Percentiles rank a stretch among this genome's conserved stretches.
These are phyloP conservation scores for Tautogolabrus adspersus DNA, from an alignment of 2,113 vertebrate species.

Conservation along the genomic window DNA sequence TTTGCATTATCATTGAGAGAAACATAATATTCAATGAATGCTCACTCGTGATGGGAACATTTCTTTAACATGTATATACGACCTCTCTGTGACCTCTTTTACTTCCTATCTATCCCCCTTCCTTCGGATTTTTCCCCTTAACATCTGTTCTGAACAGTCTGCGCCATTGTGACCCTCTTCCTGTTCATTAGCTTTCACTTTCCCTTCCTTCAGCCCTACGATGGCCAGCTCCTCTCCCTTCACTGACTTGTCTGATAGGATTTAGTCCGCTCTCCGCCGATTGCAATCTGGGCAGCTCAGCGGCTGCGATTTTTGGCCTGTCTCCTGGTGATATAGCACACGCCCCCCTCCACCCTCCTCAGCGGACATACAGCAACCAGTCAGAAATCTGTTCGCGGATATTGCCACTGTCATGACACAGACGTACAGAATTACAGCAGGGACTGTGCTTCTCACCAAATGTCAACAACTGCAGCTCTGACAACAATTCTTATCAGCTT, in stretches of 20 bases:
- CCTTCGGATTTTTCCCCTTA: conserved; percentile 38
- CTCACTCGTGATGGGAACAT: no score
- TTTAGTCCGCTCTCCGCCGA: conserved; percentile 78
- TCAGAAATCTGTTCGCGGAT: conserved; percentile 48
- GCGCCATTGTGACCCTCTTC: conserved; percentile 66
- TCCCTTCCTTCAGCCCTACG: conserved; percentile 60
- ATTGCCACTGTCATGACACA: conserved; percentile 56
- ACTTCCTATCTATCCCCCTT: conserved; percentile 16
- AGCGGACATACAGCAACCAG: conserved; percentile 48
- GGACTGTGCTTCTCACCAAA: conserved; percentile 27
- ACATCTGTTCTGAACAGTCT: conserved; percentile 60
- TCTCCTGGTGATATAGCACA: conserved; percentile 68
- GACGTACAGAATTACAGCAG: conserved; percentile 49
- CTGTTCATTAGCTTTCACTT: conserved; percentile 79
- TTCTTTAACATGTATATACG: no score
- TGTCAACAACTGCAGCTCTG: conserved; percentile 51
- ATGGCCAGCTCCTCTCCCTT: conserved; percentile 75
- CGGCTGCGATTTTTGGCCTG: conserved; percentile 75
- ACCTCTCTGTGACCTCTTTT: not conserved
- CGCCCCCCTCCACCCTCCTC: conserved; percentile 34
- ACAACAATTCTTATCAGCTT: conserved; percentile 29
- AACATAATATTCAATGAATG: no score
- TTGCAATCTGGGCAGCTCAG: conserved; percentile 81
- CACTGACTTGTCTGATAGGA: conserved; percentile 85
- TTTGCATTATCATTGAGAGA: not conserved